phyloP scores from a whole-genome alignment of 23 tunicate genomes.

The Ascidia mentula region DNA sequence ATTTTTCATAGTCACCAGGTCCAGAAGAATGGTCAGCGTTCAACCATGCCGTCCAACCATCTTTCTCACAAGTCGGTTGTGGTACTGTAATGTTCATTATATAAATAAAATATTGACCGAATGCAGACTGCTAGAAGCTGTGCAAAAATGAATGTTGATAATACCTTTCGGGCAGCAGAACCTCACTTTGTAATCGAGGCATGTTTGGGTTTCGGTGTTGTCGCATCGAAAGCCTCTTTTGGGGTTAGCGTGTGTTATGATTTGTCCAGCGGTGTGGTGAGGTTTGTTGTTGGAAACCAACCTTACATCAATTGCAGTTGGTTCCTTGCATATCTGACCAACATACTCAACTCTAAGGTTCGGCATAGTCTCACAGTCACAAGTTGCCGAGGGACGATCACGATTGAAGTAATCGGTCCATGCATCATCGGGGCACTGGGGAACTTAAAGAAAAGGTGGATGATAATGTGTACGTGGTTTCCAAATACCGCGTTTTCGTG shows the following conservation, averaged over 20 bases:
- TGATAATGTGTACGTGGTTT: too few species aligned
- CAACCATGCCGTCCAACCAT: slow-evolving; percentile 6
- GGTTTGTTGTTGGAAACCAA: background rate
- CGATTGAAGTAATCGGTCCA: background rate
- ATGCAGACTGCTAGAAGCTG: too few species aligned
- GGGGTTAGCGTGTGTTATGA: background rate
- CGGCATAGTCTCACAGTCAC: background rate
- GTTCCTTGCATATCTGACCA: background rate
- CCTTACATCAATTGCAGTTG: slow-evolving; percentile 9
- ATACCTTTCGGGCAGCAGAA: background rate
- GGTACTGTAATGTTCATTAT: background rate
- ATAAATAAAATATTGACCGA: too few species aligned
- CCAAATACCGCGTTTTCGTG: too few species aligned
- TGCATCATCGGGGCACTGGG: background rate
- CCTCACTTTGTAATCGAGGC: background rate
- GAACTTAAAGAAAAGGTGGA: background rate
- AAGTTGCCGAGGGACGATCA: background rate
- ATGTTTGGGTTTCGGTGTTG: background rate
- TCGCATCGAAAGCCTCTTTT: background rate
- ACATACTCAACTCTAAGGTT: background rate
- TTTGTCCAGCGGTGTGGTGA: background rate
- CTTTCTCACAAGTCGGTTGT: background rate
- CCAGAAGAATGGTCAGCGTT: background rate
- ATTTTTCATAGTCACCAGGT: background rate
- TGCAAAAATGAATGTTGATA: too few species aligned